Conservation (phyloP, 2,113 vertebrate genomes). For the Thryonomys swinderianus region DNA sequence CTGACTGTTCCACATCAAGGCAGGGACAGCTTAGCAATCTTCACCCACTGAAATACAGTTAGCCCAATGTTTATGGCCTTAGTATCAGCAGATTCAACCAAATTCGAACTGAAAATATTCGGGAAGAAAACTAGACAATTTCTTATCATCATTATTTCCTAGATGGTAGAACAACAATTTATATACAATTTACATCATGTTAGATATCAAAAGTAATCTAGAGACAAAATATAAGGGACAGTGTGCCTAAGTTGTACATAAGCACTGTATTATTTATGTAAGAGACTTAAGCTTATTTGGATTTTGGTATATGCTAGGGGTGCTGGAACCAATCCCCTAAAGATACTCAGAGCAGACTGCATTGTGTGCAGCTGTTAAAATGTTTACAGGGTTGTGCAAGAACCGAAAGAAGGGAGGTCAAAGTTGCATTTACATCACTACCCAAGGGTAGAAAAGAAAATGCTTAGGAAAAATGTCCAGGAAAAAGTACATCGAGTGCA, state of each 20-base stretch:
- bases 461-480: neutral
- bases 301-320: neutral
- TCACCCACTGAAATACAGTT: neutral
- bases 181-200: neutral
- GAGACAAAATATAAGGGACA: neutral
- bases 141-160: neutral
- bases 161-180: neutral
- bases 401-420: neutral
- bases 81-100: neutral
- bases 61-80: neutral
- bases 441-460: neutral
- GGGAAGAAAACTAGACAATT: neutral
- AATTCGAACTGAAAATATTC: neutral
- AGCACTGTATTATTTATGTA: neutral
- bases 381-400: neutral
- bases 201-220: neutral
- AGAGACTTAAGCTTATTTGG: neutral
- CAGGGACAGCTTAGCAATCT: neutral
- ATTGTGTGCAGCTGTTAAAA: neutral
- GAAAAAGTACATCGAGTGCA: neutral
- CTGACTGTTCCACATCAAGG: neutral
- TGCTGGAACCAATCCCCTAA: neutral
- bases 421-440: neutral
- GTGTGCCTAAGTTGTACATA: neutral
- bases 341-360: neutral